Evolutionary conservation across 1,140 invertebrate genomes (phyloP).

Genomic region (Littorina saxatilis): DNA sequence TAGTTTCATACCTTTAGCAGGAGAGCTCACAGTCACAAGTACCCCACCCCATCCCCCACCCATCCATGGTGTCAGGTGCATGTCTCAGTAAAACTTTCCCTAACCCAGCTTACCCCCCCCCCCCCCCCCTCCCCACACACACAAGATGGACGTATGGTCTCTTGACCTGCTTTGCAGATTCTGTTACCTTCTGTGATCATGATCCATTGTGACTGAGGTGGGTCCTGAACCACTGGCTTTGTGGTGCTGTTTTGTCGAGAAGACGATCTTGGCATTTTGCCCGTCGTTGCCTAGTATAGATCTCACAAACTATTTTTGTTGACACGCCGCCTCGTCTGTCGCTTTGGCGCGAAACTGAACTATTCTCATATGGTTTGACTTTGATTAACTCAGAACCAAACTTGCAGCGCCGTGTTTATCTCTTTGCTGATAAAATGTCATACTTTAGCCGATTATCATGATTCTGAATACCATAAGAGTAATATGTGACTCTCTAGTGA

Average conservation of each 20-base stretch:
- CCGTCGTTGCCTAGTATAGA: not conserved
- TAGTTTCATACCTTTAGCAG: not conserved
- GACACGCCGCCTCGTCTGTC: not conserved
- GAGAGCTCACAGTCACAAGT: not conserved
- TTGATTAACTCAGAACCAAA: not conserved
- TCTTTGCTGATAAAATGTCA: no score
- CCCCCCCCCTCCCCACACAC: no score
- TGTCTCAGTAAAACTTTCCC: not conserved
- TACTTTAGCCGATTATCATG: no score
- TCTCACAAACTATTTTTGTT: not conserved
- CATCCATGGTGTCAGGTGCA: not conserved
- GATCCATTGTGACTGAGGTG: constrained; percentile 10
- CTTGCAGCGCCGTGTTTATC: no score
- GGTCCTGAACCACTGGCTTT: not conserved
- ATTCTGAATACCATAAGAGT: not conserved
- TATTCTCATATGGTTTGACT: not conserved
- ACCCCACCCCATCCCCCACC: not conserved
- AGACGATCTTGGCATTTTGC: not conserved
- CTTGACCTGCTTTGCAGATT: no score
- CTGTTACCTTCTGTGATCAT: constrained; percentile 14
- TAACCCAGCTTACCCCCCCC: no score
- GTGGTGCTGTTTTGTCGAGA: not conserved
- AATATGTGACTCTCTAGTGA: not conserved
- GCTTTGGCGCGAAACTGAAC: not conserved
- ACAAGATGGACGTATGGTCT: no score